Base-by-base conservation (phyloP, 2,888 invertebrate species). In the Achlya flavicornis region DNA sequence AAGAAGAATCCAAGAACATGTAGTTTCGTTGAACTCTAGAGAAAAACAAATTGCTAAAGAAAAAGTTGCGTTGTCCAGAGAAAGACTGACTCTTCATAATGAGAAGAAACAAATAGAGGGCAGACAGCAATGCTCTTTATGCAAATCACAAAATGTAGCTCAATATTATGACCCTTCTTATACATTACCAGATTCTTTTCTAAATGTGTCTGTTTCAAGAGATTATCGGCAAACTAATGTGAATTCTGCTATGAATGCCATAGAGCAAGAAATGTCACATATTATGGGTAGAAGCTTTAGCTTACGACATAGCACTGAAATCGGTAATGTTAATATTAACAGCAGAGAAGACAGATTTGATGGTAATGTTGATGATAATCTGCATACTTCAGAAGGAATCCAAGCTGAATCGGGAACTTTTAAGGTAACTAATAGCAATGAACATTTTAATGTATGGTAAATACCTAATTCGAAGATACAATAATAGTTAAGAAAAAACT, bases 31-130 rank as follows among this genome's bases (percentile, higher is more conserved):
- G 19, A 93, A 94, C 26, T 79, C 84, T 12, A 90, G 95, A 73
- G 95, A 95, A 69, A 95, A 95, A 73, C 95, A 95, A 71, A 91
- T 95, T 48, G 95, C 95, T 0, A 94, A 92, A 79, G 95, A 95
- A 73, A 95, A 95, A 80, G 93, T 95, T 0, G 86, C 91, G 3
- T 75, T 95, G 11, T 95, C 95, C 0, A 94, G 95, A 72, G 95
- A 95, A 78, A 88, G 95, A 71, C 74, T 95, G 63, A 88, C 88
- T 64, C 80, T 95, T 35, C 95, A 95, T 68, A 94, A 94, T 59
- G 91, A 94, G 64, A 88, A 90, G 65, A 94, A 93, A 73, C 90
- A 94, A 73, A 87, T 94, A 43, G 93, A 93, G 61, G 79, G 79
- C 61, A 83, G 81, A 70, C 88, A 88, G 58, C 90, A 90, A 64